Conservation (phyloP, 2,113 vertebrate genomes). For the Alligator sinensis region DNA sequence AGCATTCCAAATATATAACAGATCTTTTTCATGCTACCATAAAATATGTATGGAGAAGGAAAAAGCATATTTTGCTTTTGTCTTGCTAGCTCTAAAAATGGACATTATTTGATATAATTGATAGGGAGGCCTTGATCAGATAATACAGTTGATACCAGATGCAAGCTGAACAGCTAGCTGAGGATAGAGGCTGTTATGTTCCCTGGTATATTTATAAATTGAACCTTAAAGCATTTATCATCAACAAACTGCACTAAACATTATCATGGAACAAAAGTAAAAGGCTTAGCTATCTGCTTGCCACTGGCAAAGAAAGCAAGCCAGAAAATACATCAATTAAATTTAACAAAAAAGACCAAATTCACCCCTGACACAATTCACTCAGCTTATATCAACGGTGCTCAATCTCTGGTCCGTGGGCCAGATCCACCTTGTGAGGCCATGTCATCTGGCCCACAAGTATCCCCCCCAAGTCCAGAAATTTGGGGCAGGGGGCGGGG, state of each 20-base stretch:
- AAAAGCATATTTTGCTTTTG: background rate
- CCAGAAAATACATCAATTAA: background rate
- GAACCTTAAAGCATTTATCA: background rate
- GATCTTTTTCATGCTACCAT: background rate
- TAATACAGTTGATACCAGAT: background rate
- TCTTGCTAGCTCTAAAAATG: background rate
- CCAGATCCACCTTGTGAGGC: too few relatives aligned
- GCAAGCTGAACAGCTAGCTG: background rate
- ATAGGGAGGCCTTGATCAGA: background rate
- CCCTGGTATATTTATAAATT: accelerated
- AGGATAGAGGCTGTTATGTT: accelerated
- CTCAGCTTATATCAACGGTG: background rate
- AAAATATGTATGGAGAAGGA: background rate
- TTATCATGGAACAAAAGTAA: background rate
- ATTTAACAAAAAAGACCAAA: background rate
- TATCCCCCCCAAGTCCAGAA: too few relatives aligned
- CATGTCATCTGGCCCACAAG: too few relatives aligned
- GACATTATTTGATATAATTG: background rate
- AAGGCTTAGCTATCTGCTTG: background rate
- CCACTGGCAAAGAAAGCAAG: background rate
- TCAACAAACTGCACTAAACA: background rate
- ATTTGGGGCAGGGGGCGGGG: too few relatives aligned
- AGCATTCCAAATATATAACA: conserved; percentile 60
- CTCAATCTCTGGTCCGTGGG: too few relatives aligned
- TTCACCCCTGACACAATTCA: accelerated